Percentiles rank a stretch among this genome's conserved stretches.
phyloP scores from a whole-genome alignment of 2,113 vertebrate species.

The Myrmecobius fasciatus region DNA sequence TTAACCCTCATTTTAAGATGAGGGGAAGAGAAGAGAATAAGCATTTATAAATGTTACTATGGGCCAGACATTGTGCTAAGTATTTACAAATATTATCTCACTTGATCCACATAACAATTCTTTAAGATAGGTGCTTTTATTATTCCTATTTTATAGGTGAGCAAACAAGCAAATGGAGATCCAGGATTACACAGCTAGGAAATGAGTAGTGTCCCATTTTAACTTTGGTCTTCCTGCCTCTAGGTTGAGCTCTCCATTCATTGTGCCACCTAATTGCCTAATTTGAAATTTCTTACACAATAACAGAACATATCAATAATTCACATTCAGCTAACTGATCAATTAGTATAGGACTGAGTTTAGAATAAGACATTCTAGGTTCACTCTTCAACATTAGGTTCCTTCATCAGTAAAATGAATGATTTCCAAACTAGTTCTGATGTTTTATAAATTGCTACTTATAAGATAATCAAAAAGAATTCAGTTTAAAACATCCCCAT shows the following conservation, averaged over 20 bases:
- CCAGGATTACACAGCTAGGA: not conserved
- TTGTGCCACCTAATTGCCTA: not conserved
- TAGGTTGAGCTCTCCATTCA: not conserved
- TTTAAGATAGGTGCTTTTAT: not conserved
- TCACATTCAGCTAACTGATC: constrained; percentile 31
- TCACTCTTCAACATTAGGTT: not conserved
- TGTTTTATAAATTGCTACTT: not conserved
- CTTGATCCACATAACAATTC: not conserved
- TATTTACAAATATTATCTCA: not conserved
- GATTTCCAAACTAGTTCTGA: not conserved
- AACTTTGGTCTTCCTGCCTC: no score
- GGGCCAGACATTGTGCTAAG: not conserved
- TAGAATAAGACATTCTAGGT: not conserved
- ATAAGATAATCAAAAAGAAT: not conserved
- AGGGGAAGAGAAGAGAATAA: not conserved
- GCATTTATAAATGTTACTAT: not conserved
- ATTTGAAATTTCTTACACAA: constrained; percentile 29
- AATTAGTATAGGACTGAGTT: not conserved
- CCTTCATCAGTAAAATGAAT: not conserved
- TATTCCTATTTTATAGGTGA: not conserved
- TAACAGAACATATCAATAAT: constrained; percentile 3
- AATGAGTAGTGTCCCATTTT: not conserved
- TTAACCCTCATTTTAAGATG: not conserved
- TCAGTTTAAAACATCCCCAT: not conserved
- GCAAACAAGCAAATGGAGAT: not conserved